phyloP scores from a whole-genome alignment of 2,797 vertebrate genomes.

The Gorsachius magnificus region DNA sequence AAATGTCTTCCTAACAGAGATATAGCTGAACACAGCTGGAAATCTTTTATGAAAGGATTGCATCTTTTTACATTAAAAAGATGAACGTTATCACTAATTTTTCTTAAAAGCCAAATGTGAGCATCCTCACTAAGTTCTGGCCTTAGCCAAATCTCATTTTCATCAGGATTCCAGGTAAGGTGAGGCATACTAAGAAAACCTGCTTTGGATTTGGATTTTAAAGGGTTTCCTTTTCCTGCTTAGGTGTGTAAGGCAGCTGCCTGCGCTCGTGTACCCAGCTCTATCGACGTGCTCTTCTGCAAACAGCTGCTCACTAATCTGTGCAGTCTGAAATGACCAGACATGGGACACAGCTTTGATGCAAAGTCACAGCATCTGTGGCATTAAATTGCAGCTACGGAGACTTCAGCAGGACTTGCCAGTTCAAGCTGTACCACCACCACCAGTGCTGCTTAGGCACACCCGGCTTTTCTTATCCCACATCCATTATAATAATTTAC shows the following conservation, averaged over 20 bases:
- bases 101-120: background rate
- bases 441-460: background rate
- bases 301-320: background rate
- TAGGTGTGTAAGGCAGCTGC: background rate
- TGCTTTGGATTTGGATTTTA: background rate
- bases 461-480: background rate
- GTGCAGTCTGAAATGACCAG: background rate
- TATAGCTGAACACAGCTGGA: background rate
- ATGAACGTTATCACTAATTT: background rate
- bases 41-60: background rate
- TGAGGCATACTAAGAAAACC: background rate
- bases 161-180: background rate
- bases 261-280: accelerated
- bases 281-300: background rate
- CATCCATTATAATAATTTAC: accelerated
- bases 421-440: background rate
- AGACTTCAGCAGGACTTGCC: background rate
- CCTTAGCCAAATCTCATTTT: background rate
- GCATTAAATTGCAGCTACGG: background rate
- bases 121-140: background rate
- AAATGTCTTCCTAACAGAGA: background rate
- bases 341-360: background rate
- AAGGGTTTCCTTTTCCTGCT: accelerated
- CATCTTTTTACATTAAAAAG: background rate
- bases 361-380: background rate